Evolutionary conservation across 2,888 invertebrate genomes (phyloP).

Genomic region (Orthosia cruda): DNA sequence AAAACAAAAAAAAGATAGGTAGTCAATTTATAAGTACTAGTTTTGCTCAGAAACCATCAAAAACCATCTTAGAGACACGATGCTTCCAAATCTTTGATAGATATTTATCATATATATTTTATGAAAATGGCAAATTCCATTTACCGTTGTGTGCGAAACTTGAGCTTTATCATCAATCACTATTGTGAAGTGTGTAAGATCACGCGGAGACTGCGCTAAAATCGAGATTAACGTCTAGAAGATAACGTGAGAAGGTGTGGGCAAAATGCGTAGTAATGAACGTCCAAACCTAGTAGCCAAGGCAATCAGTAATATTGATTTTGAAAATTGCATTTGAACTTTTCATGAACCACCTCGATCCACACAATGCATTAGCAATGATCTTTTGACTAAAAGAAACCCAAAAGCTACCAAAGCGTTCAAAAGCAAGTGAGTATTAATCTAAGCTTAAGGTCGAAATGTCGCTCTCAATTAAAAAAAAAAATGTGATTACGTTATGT

Average conservation of each 20-base stretch:
- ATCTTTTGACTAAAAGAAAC: no score
- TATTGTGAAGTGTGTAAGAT: slow-evolving; percentile 26
- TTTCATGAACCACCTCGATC: no score
- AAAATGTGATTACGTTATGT: no score
- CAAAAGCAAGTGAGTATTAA: not conserved
- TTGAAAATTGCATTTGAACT: no score
- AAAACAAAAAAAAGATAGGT: no score
- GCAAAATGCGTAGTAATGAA: not conserved
- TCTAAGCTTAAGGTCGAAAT: not conserved
- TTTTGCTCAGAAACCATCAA: no score
- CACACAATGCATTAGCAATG: no score
- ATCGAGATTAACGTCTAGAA: slow-evolving; percentile 10
- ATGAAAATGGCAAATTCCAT: slow-evolving; percentile 28
- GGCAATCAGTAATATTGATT: no score
- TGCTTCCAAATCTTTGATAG: slow-evolving; percentile 1
- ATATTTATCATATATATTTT: slow-evolving; percentile 25
- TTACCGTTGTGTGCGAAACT: slow-evolving; percentile 39
- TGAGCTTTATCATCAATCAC: no score
- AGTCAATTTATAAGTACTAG: no score
- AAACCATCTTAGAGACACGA: slow-evolving; percentile 16
- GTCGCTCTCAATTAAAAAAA: not conserved
- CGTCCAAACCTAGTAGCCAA: not conserved
- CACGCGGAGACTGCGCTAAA: not conserved
- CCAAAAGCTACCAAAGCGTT: not conserved
- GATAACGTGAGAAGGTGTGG: not conserved